phyloP scores from a whole-genome alignment of 2,113 vertebrate species.

The Onychostoma macrolepis region DNA sequence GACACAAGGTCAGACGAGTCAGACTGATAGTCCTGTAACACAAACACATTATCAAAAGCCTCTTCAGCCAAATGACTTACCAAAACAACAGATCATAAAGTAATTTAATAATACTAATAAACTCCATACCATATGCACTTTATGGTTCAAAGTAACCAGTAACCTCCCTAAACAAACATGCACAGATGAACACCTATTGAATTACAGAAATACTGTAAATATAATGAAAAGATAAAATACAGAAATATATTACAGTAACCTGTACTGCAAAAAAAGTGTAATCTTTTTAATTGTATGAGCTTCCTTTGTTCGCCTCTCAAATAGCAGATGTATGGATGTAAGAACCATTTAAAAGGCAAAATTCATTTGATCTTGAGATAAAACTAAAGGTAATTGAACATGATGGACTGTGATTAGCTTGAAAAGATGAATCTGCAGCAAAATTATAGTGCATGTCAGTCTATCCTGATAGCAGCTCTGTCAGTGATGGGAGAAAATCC shows the following conservation, averaged over 20 bases:
- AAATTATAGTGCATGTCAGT: slow-evolving; percentile 9
- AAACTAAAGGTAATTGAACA: slow-evolving; percentile 20
- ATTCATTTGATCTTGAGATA: slow-evolving; percentile 15
- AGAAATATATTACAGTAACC: neutral
- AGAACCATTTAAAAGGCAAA: neutral
- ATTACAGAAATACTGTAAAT: slow-evolving; percentile 2
- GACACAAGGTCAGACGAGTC: slow-evolving; percentile 42
- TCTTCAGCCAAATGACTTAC: neutral
- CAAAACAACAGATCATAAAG: neutral
- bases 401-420: slow-evolving; percentile 8
- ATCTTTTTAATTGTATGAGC: neutral
- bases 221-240: neutral
- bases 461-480: neutral
- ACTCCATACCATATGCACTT: slow-evolving; percentile 28
- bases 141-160: neutral
- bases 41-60: neutral
- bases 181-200: slow-evolving; percentile 8
- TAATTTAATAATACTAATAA: slow-evolving; percentile 27
- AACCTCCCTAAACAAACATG: slow-evolving; percentile 53
- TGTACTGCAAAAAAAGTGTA: neutral
- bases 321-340: neutral
- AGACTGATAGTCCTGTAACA: neutral
- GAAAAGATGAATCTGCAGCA: neutral
- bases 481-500: slow-evolving; percentile 10
- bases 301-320: neutral